Evolutionary conservation across 1,140 invertebrate genomes (phyloP), one percentile per base, ranked within the genome.

Genomic region (Ceratosolen fusciceps): DNA sequence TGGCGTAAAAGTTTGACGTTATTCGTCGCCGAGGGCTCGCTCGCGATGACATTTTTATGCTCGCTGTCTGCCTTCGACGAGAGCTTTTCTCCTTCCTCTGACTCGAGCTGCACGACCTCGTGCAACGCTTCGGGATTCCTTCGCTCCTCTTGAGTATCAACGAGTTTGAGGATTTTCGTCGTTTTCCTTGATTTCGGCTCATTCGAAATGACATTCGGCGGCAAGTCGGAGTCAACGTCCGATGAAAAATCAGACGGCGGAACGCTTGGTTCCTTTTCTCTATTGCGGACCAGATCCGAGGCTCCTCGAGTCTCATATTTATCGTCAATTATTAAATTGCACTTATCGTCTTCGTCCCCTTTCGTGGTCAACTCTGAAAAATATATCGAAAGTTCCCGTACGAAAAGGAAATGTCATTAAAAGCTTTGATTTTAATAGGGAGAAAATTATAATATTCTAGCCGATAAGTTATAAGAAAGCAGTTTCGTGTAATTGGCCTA

Each of bases 171-270:
- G 54, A n/a, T 39, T 79, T 79, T n/a, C 74, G n/a, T 74, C 34
- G n/a, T 75, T 60, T 34, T 43, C 12, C 56, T 79, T 7, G 62
- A 47, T 16, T 49, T 34, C 29, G 52, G 56, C n/a, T 79, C 78
- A 29, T 43, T 58, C 24, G 78, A 34, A 10, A 75, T 75, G 0
- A 54, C 39, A n/a, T 26, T 80, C 16, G 39, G 39, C 1, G 79
- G 79, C n/a, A 75, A 14, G 31, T 80, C 72, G 2, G 79, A 80
- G 21, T 80, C 79, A 4, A 80, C 24, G 34, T 80, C 79, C 2
- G 79, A 80, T 19, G 79, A 80, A 49, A 80, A 80, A 10, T 80
- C 79, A 0, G 79, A 80, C 1, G 73, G 71, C 4, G 75, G 14
- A 16, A 74, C 14, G 1, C 74, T 72, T n/a, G n/a, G n/a, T n/a